Evolutionary conservation across 2,888 invertebrate genomes (phyloP).

Genomic region (Silvanus unidentatus): DNA sequence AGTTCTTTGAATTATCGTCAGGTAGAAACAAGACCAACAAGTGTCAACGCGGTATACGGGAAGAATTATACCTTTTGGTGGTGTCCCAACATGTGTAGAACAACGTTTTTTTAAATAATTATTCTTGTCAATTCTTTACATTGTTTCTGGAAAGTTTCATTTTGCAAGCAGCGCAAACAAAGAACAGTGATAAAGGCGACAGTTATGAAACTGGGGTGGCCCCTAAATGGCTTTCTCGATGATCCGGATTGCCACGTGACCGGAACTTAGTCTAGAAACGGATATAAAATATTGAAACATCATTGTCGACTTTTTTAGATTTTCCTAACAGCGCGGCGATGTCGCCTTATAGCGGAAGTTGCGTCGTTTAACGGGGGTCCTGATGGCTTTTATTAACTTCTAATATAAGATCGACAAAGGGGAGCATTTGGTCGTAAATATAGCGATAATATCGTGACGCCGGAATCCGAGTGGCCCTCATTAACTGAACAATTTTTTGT

Average conservation of each 20-base stretch:
- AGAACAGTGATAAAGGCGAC: too few species aligned
- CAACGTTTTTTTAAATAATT: slow-evolving; percentile 28
- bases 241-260: slow-evolving; percentile 15
- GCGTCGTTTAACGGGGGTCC: slow-evolving; percentile 31
- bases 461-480: background rate
- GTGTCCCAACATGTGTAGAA: slow-evolving; percentile 20
- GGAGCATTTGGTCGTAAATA: too few species aligned
- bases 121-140: slow-evolving; percentile 17
- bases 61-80: background rate
- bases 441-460: too few species aligned
- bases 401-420: slow-evolving; percentile 19
- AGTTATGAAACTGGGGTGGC: too few species aligned
- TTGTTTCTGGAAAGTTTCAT: too few species aligned
- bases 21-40: slow-evolving; percentile 4
- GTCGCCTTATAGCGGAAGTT: slow-evolving; percentile 33
- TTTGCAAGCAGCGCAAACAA: too few species aligned
- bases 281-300: slow-evolving; percentile 36
- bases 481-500: background rate
- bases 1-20: slow-evolving; percentile 1
- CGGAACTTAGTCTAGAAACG: background rate
- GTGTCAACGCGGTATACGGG: background rate
- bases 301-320: slow-evolving; percentile 34
- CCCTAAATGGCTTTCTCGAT: slow-evolving; percentile 15
- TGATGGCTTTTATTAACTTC: slow-evolving; percentile 37
- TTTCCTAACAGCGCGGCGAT: slow-evolving; percentile 26